Evolutionary conservation across 2,797 vertebrate genomes (phyloP).

Genomic region (Carapus acus): DNA sequence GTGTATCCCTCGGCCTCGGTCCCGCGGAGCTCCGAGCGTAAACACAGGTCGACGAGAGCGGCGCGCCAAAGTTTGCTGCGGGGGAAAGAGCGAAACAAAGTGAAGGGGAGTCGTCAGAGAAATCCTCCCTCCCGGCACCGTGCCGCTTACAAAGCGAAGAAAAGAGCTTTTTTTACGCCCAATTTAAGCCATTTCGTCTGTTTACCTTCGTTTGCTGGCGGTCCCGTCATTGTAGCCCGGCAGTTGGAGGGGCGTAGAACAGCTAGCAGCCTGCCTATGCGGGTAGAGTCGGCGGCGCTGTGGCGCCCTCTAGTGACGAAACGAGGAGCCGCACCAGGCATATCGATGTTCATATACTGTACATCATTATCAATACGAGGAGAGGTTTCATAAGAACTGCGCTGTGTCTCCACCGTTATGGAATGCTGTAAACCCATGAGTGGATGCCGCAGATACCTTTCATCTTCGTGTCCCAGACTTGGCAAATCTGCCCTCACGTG

Average conservation of each 20-base stretch:
- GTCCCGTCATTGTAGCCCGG: slow-evolving; percentile 41
- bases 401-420: too few species aligned
- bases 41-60: slow-evolving; percentile 22
- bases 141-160: background rate
- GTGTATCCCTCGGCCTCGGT: slow-evolving; percentile 27
- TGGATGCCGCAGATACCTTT: too few species aligned
- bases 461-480: too few species aligned
- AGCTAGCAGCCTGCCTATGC: slow-evolving; percentile 7
- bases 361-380: too few species aligned
- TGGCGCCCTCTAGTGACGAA: slow-evolving; percentile 55
- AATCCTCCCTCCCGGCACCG: background rate
- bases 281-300: slow-evolving; percentile 38
- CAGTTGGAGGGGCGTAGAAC: slow-evolving; percentile 43
- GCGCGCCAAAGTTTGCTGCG: slow-evolving; percentile 27
- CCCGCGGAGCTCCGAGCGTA: slow-evolving; percentile 31
- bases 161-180: slow-evolving; percentile 12
- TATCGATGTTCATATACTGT: too few species aligned
- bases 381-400: too few species aligned
- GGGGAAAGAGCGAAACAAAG: slow-evolving; percentile 28
- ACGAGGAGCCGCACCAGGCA: slow-evolving; percentile 5
- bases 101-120: slow-evolving; percentile 1
- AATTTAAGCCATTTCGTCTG: slow-evolving; percentile 47
- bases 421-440: too few species aligned
- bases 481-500: too few species aligned
- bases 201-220: slow-evolving; percentile 48